A percentile compares a stretch with the other conserved stretches of the same genome.
phyloP scores from a whole-genome alignment of 1,140 invertebrate species.

The Zaprionus inermis region DNA sequence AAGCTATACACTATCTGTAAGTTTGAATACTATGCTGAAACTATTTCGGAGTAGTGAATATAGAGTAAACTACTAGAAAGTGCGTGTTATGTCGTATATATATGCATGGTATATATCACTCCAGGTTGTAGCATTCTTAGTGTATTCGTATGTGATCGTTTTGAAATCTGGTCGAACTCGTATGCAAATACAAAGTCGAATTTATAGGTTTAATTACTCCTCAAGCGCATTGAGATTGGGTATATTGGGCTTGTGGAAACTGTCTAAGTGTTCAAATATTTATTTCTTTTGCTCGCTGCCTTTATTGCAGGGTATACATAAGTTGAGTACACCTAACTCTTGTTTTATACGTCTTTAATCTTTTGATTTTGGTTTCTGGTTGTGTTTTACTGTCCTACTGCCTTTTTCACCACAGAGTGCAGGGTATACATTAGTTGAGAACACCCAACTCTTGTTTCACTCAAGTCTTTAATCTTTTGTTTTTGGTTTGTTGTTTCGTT shows the following conservation, averaged over 20 bases:
- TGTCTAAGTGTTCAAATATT: no score
- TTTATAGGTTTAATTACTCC: constrained; percentile 50
- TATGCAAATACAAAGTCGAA: constrained; percentile 61
- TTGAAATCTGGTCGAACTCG: constrained; percentile 28
- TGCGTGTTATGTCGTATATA: no score
- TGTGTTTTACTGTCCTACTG: no score
- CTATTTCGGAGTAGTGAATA: no score
- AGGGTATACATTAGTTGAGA: neutral
- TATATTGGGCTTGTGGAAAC: no score
- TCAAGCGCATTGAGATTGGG: neutral
- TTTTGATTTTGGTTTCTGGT: no score
- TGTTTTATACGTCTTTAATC: no score
- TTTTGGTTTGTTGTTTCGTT: constrained; percentile 18
- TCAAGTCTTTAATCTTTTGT: constrained; percentile 10
- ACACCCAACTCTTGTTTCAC: neutral
- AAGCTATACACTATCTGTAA: constrained; percentile 21
- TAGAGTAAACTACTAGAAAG: no score
- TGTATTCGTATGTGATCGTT: constrained; percentile 27
- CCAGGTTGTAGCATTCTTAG: constrained; percentile 1
- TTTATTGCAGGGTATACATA: no score
- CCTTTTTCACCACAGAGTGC: neutral
- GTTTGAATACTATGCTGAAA: no score
- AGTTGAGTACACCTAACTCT: no score
- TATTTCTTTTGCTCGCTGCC: no score
- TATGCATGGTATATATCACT: neutral